Evolutionary conservation across 1,140 invertebrate species (phyloP).

Genomic region (Atta texana): DNA sequence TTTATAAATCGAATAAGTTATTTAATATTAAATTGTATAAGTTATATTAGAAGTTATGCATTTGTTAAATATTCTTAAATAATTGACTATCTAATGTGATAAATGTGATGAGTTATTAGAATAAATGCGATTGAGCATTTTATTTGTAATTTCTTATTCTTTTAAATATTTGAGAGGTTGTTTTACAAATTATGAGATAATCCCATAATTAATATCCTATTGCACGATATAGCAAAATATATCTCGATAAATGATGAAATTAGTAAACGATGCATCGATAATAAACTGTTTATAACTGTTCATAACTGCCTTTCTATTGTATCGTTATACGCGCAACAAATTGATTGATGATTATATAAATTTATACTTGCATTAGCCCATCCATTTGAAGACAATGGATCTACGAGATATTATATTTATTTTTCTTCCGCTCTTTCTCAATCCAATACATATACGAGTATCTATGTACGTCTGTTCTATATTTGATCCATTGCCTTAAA

Average conservation of each 20-base stretch:
- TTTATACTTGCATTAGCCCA: not conserved
- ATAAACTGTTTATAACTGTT: not conserved
- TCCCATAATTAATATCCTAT: not conserved
- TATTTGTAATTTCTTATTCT: not conserved
- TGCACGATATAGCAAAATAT: not conserved
- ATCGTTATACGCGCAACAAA: not conserved
- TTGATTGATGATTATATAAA: not conserved
- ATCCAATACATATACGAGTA: not conserved
- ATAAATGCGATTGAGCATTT: not conserved
- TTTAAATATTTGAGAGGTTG: not conserved
- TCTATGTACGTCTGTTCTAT: not conserved
- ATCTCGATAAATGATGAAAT: not conserved
- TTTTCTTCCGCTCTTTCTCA: not conserved
- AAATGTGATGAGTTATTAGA: not conserved
- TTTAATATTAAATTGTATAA: not conserved
- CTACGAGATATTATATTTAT: not conserved
- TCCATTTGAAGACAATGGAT: constrained; percentile 1
- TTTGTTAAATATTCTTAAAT: not conserved
- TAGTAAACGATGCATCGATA: not conserved
- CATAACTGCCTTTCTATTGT: not conserved
- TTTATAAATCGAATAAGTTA: not conserved
- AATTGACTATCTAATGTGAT: not conserved
- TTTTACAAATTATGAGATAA: not conserved
- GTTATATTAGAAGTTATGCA: not conserved
- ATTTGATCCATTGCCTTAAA: not conserved